Percentiles rank a stretch among this genome's conserved stretches.
These are phyloP conservation scores for Urophycis tenuis DNA, from an alignment of 2,797 vertebrate genomes.

Conservation along the genomic window DNA sequence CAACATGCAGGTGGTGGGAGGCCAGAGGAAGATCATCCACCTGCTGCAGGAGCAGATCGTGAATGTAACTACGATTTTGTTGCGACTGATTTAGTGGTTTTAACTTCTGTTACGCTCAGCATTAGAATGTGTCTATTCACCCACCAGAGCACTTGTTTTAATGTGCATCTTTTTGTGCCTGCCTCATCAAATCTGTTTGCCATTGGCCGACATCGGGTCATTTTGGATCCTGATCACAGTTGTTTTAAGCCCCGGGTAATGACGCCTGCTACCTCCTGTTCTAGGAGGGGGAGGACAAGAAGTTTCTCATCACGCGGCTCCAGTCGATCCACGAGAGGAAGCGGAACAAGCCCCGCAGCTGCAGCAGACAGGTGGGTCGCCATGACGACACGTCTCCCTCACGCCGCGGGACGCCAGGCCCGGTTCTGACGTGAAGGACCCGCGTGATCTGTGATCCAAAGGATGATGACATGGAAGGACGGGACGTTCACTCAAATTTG, in stretches of 20 bases:
- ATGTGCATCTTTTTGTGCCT: no score
- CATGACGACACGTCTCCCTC: not conserved
- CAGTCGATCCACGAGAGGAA: constrained; percentile 69
- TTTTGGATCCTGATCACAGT: no score
- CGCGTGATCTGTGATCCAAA: no score
- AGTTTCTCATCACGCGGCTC: constrained; percentile 81
- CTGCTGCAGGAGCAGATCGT: constrained; percentile 84
- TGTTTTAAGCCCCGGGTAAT: not conserved
- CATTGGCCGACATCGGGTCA: no score
- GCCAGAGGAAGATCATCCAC: constrained; percentile 78
- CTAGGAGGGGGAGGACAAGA: constrained; percentile 89
- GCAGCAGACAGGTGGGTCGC: constrained; percentile 51
- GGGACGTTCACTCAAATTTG: no score
- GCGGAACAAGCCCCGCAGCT: constrained; percentile 34
- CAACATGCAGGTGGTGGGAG: constrained; percentile 85
- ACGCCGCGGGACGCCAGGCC: no score
- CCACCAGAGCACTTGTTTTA: no score
- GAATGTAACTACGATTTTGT: constrained; percentile 67
- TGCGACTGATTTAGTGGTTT: not conserved
- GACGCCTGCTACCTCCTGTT: not conserved
- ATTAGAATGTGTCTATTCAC: no score
- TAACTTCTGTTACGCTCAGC: not conserved
- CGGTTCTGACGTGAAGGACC: no score
- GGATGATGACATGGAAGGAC: not conserved
- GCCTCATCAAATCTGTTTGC: no score